Percentiles rank a stretch among this genome's conserved stretches.
phyloP scores from a whole-genome alignment of 2,797 vertebrate genomes.

The Synanceia verrucosa region DNA sequence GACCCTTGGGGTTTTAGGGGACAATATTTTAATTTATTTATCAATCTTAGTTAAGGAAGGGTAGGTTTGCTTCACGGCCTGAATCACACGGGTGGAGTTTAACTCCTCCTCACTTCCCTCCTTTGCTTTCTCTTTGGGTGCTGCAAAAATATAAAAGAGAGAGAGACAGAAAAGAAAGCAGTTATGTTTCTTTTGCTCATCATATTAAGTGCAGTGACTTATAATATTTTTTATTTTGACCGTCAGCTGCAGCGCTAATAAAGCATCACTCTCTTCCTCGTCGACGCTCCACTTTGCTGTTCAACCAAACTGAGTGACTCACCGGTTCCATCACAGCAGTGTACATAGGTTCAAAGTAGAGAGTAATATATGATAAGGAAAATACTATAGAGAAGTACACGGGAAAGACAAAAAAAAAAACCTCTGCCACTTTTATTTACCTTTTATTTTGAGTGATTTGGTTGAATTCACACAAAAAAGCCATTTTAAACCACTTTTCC shows the following conservation, averaged over 20 bases:
- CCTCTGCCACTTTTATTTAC: slow-evolving; percentile 42
- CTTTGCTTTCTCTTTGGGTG: slow-evolving; percentile 60
- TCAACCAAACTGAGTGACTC: slow-evolving; percentile 64
- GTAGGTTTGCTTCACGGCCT: slow-evolving; percentile 43
- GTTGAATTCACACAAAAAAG: slow-evolving; percentile 69
- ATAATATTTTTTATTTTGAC: slow-evolving; percentile 58
- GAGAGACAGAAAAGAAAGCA: slow-evolving; percentile 17
- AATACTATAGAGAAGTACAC: slow-evolving; percentile 73
- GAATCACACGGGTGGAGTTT: slow-evolving; percentile 45
- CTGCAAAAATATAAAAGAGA: slow-evolving; percentile 28
- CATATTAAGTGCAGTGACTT: slow-evolving; percentile 71
- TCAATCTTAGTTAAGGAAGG: slow-evolving; percentile 68
- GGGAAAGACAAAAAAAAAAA: slow-evolving; percentile 32
- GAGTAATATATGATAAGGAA: slow-evolving; percentile 85
- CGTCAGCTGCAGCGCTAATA: slow-evolving; percentile 45
- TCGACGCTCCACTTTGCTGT: slow-evolving; percentile 50
- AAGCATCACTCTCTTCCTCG: slow-evolving; percentile 44
- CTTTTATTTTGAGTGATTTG: slow-evolving; percentile 65
- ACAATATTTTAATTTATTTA: slow-evolving; percentile 83
- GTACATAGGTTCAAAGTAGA: slow-evolving; percentile 85
- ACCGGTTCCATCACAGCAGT: slow-evolving; percentile 71
- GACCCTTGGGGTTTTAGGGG: slow-evolving; percentile 70
- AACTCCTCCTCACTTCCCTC: slow-evolving; percentile 32
- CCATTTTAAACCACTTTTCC: slow-evolving; percentile 75
- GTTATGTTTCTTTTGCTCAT: slow-evolving; percentile 56